A percentile compares a stretch with the other conserved stretches of the same genome.
These are phyloP conservation scores for Hippocampus kuda DNA, from an alignment of 2,797 vertebrate genomes.

Conservation along the genomic window DNA sequence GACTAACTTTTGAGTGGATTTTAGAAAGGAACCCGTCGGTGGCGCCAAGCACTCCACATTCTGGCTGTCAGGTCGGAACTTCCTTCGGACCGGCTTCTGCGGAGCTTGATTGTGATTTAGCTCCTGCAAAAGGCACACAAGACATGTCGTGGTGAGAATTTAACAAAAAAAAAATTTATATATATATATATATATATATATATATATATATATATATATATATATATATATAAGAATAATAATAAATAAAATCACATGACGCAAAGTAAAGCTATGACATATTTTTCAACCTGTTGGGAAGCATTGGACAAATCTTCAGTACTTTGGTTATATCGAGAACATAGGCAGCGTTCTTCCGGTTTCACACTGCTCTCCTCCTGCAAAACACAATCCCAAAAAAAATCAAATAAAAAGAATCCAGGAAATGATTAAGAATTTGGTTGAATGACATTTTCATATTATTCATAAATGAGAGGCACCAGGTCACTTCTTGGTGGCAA, in stretches of 20 bases:
- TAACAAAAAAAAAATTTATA: not conserved
- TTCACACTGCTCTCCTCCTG: slow-evolving; percentile 74
- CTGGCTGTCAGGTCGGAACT: slow-evolving; percentile 73
- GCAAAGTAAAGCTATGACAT: not conserved
- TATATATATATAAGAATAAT: too few relatives aligned
- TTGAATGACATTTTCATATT: too few relatives aligned
- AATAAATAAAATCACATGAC: not conserved
- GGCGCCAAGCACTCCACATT: slow-evolving; percentile 65
- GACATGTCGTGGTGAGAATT: not conserved
- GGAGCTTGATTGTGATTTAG: slow-evolving; percentile 65
- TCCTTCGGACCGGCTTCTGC: slow-evolving; percentile 83
- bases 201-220: too few relatives aligned
- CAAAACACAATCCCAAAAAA: slow-evolving; percentile 21
- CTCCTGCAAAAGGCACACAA: slow-evolving; percentile 60
- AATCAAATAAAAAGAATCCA: too few relatives aligned
- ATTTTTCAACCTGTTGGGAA: slow-evolving; percentile 79
- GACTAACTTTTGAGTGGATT: slow-evolving; percentile 77
- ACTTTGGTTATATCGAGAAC: slow-evolving; percentile 56
- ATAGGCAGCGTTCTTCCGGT: slow-evolving; percentile 59
- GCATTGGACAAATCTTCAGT: slow-evolving; percentile 67
- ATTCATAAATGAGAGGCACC: too few relatives aligned
- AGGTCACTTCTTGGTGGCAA: too few relatives aligned
- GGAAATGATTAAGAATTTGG: not conserved
- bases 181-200: too few relatives aligned
- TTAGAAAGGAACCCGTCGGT: slow-evolving; percentile 35